These are phyloP conservation scores for Trypoxylus dichotomus DNA, from an alignment of 1,140 invertebrate species.

Conservation along the genomic window DNA sequence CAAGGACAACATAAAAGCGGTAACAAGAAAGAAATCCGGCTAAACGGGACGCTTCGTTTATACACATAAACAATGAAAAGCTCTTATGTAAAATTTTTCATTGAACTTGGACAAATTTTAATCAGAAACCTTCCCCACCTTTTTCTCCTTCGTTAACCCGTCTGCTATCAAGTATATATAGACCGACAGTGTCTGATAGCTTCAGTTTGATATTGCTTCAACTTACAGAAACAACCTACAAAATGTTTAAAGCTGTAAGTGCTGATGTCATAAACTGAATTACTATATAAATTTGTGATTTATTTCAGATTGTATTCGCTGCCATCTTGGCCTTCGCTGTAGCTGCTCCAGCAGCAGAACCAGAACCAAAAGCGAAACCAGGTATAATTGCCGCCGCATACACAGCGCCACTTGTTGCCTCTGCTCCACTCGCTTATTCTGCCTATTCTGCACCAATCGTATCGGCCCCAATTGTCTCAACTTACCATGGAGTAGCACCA, in stretches of 20 bases:
- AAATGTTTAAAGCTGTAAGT: conserved; percentile 31
- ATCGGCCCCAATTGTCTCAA: conserved; percentile 32
- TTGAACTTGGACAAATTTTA: not conserved
- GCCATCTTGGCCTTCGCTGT: conserved; percentile 54
- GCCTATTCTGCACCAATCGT: conserved; percentile 34
- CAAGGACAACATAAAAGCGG: too few relatives aligned
- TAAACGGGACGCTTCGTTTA: too few relatives aligned
- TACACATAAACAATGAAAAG: not conserved
- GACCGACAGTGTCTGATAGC: not conserved
- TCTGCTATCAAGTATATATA: not conserved
- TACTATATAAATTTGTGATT: conserved; percentile 7
- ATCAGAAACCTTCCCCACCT: not conserved
- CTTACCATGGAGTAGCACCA: conserved; percentile 23
- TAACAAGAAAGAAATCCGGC: too few relatives aligned
- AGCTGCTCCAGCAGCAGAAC: conserved; percentile 20
- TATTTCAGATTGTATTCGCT: conserved; percentile 49
- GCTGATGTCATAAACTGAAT: not conserved
- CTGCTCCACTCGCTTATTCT: conserved; percentile 31
- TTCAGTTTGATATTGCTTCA: conserved; percentile 1
- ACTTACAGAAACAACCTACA: conserved; percentile 3
- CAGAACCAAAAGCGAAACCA: conserved; percentile 22
- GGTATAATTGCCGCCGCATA: conserved; percentile 16
- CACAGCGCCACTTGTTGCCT: conserved; percentile 27
- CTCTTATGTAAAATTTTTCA: not conserved
- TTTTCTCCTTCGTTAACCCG: not conserved